These are phyloP conservation scores for human (Homo sapiens) DNA, from an alignment of 2,113 vertebrate species.

Conservation along the genomic window GRCh38 chr21:22005001-22005500, in stretches of 20 bases:
- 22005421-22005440: not conserved
- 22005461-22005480: not conserved
- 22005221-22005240: not conserved
- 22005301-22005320: not conserved
- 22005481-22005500: not conserved
- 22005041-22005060: not conserved
- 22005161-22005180: not conserved
- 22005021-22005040: not conserved
- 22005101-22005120: not conserved
- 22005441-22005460: not conserved
- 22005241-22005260: not conserved
- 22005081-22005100: not conserved
- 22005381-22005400: not conserved
- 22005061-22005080: not conserved
- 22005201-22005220: not conserved
- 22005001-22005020: not conserved
- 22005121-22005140: not conserved
- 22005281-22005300: not conserved
- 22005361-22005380: constrained; percentile 10
- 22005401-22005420: not conserved
- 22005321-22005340: not conserved
- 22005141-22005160: not conserved
- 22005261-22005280: not conserved
- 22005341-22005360: constrained; percentile 39
- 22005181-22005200: not conserved